These are phyloP conservation scores for Aphelenchoides avenae DNA, from an alignment of 1,140 invertebrate genomes.

Conservation along the genomic window DNA sequence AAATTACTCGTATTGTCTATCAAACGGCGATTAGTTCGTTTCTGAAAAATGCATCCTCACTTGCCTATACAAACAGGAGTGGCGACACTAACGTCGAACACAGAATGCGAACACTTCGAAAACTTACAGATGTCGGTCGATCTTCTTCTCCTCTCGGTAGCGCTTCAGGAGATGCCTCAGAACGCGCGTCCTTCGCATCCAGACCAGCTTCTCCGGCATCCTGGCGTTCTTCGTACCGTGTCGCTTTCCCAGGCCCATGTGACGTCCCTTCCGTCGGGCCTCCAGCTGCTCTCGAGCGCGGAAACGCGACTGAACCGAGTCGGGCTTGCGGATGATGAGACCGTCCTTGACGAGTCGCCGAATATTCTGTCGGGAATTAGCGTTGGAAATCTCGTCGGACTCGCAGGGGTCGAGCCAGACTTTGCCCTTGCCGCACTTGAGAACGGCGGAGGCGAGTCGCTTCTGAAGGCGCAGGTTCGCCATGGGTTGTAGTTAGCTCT, in stretches of 20 bases:
- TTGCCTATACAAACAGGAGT: too few relatives aligned
- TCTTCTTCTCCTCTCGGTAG: conserved; percentile 95
- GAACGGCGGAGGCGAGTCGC: conserved; percentile 92
- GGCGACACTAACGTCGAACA: too few relatives aligned
- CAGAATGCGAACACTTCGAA: too few relatives aligned
- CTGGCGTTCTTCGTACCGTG: conserved; percentile 96
- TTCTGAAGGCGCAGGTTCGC: conserved; percentile 77
- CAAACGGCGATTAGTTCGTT: too few relatives aligned
- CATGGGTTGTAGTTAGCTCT: too few relatives aligned
- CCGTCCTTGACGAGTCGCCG: conserved; percentile 98
- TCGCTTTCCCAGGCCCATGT: conserved; percentile 94
- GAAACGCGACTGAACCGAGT: conserved; percentile 92
- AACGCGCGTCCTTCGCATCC: conserved; percentile 95
- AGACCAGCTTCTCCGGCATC: conserved; percentile 95
- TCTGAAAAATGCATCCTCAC: too few relatives aligned
- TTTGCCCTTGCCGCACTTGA: conserved; percentile 97
- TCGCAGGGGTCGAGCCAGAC: conserved; percentile 99
- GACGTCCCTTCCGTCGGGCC: conserved; percentile 75
- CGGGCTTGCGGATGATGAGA: conserved; percentile 97
- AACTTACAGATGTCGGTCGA: conserved; percentile 82
- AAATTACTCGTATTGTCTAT: too few relatives aligned
- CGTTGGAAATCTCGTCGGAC: conserved; percentile 97
- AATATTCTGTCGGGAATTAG: conserved; percentile 98
- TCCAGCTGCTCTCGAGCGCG: conserved; percentile 93
- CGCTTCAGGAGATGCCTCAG: conserved; percentile 86